A percentile compares a stretch with the other conserved stretches of the same genome.
Evolutionary conservation across 2,888 invertebrate species (phyloP).

Genomic region (Chesias legatella): DNA sequence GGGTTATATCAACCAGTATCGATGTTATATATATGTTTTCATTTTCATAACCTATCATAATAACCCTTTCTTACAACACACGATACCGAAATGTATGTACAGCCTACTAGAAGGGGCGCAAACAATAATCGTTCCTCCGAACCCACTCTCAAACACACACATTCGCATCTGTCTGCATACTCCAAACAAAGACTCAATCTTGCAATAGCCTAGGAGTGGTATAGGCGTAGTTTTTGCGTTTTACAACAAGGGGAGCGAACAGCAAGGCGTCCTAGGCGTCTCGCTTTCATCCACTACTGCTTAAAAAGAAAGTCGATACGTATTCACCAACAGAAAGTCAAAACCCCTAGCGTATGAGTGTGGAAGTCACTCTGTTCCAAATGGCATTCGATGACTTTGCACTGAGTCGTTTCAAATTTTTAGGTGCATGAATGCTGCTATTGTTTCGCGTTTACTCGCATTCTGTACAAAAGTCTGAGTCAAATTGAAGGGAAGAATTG

Average conservation of each 20-base stretch:
- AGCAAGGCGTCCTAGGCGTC: conserved; percentile 60
- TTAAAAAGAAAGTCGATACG: conserved; percentile 60
- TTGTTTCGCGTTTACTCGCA: conserved; percentile 59
- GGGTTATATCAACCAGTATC: no score
- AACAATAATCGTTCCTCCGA: conserved; percentile 29
- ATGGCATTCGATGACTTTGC: conserved; percentile 76
- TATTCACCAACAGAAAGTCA: conserved; percentile 30
- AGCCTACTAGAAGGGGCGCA: conserved; percentile 27
- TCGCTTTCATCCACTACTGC: conserved; percentile 72
- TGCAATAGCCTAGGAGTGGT: conserved; percentile 63
- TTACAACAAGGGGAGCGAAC: conserved; percentile 64
- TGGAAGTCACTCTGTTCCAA: conserved; percentile 62
- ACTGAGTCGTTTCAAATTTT: conserved; percentile 65
- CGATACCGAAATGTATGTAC: background rate
- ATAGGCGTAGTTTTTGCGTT: conserved; percentile 67
- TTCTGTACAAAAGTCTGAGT: conserved; percentile 28
- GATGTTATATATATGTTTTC: no score
- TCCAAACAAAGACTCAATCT: conserved; percentile 66
- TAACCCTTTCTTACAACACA: no score
- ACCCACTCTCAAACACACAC: conserved; percentile 25
- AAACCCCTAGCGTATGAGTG: conserved; percentile 50
- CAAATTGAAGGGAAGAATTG: conserved; percentile 32
- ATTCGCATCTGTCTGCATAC: conserved; percentile 48
- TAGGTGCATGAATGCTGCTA: conserved; percentile 69
- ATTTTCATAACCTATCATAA: no score